Percentiles rank a stretch among this genome's conserved stretches.
Evolutionary conservation across 1,140 invertebrate genomes (phyloP).

Genomic region (Yoshiicerus persimilis): DNA sequence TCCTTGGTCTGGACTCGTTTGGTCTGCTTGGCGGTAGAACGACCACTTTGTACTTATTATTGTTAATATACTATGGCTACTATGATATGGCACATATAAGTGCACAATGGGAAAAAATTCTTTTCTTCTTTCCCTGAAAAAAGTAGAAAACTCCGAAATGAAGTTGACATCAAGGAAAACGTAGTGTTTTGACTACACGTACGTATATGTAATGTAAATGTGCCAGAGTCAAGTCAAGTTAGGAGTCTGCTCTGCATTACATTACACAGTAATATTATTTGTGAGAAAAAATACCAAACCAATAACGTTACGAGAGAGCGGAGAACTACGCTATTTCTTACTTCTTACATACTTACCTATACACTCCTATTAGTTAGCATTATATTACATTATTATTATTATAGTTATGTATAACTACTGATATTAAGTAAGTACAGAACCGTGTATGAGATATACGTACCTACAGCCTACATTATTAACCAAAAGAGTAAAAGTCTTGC

Average conservation of each 20-base stretch:
- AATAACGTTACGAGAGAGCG: neutral
- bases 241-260: neutral
- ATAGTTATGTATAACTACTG: neutral
- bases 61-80: neutral
- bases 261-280: neutral
- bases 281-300: neutral
- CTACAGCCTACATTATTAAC: neutral
- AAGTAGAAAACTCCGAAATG: neutral
- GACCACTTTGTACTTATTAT: neutral
- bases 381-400: neutral
- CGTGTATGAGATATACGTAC: neutral
- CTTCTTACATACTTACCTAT: neutral
- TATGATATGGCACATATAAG: neutral
- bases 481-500: neutral
- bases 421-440: neutral
- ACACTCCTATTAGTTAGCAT: neutral
- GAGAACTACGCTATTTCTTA: no score
- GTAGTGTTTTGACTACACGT: neutral
- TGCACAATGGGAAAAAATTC: neutral
- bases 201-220: neutral
- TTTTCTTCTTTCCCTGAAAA: neutral
- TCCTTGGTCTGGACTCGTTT: neutral
- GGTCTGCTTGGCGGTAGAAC: neutral
- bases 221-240: neutral
- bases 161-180: constrained; percentile 5